Conservation (phyloP, 2,888 invertebrate genomes). For the Calameuta pallipes region DNA sequence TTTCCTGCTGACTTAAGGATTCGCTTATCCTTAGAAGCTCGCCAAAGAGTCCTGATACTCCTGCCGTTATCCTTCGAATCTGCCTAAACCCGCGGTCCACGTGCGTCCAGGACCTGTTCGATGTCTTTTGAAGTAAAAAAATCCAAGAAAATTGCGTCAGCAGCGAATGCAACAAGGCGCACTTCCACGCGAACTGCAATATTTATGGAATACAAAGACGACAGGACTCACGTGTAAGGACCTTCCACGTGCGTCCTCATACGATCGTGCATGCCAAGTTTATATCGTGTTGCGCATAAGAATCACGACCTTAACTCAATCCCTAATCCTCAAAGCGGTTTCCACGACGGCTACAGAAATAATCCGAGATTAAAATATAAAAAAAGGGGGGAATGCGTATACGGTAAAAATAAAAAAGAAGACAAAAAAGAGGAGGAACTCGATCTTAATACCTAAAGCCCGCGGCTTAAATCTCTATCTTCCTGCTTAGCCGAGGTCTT, state of each 20-base stretch:
- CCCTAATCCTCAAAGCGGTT: slow-evolving; percentile 57
- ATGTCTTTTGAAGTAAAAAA: no score
- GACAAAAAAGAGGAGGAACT: slow-evolving; percentile 30
- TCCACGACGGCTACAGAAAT: slow-evolving; percentile 47
- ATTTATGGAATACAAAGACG: no score
- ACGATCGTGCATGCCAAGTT: slow-evolving; percentile 13
- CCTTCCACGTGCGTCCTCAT: no score
- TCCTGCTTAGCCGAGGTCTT: slow-evolving; percentile 44
- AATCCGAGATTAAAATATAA: slow-evolving; percentile 58
- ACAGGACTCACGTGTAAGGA: no score
- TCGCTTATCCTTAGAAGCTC: slow-evolving; percentile 57
- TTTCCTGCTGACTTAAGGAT: slow-evolving; percentile 61
- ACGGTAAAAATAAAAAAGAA: slow-evolving; percentile 19
- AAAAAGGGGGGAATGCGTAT: slow-evolving; percentile 13
- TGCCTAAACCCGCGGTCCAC: no score
- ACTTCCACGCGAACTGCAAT: no score
- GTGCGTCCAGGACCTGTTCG: no score
- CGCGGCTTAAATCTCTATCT: slow-evolving; percentile 51
- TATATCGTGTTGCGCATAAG: slow-evolving; percentile 42
- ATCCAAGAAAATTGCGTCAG: no score
- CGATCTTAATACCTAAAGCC: slow-evolving; percentile 54
- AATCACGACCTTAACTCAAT: slow-evolving; percentile 56
- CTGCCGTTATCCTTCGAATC: neutral
- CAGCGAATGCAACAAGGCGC: no score
- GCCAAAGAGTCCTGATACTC: slow-evolving; percentile 31